Conservation (phyloP, 2,113 vertebrate species). For the Gallinago undulata region DNA sequence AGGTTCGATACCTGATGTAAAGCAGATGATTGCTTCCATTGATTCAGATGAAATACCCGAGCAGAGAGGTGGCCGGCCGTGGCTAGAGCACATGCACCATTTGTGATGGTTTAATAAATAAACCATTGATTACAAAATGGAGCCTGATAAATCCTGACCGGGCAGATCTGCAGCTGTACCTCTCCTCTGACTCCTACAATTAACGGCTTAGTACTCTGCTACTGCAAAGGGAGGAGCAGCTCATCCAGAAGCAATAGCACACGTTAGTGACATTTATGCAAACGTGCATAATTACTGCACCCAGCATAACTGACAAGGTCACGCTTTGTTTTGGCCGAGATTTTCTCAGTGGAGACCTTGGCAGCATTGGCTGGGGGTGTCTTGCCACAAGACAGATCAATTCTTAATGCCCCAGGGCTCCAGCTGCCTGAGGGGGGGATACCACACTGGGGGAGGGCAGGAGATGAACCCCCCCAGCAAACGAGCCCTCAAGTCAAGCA, state of each 20-base stretch:
- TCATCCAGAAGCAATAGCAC: neutral
- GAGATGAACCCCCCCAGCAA: neutral
- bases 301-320: neutral
- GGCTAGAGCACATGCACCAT: neutral
- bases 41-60: constrained; percentile 67
- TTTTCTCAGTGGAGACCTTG: neutral
- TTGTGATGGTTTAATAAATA: constrained; percentile 63
- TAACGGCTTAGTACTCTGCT: constrained; percentile 15
- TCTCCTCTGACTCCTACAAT: constrained; percentile 20
- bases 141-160: constrained; percentile 67
- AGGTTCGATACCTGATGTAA: constrained; percentile 59
- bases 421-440: neutral
- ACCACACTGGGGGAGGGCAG: neutral
- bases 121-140: constrained; percentile 71
- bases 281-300: neutral
- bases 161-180: constrained; percentile 19
- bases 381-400: neutral
- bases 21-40: constrained; percentile 75
- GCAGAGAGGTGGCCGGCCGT: neutral
- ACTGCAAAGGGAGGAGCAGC: neutral
- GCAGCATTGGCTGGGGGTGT: neutral
- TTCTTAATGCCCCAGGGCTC: neutral
- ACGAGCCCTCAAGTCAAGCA: neutral
- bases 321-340: neutral
- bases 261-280: neutral